Conservation (phyloP, 2,113 vertebrate genomes). For the Dipodomys merriami region DNA sequence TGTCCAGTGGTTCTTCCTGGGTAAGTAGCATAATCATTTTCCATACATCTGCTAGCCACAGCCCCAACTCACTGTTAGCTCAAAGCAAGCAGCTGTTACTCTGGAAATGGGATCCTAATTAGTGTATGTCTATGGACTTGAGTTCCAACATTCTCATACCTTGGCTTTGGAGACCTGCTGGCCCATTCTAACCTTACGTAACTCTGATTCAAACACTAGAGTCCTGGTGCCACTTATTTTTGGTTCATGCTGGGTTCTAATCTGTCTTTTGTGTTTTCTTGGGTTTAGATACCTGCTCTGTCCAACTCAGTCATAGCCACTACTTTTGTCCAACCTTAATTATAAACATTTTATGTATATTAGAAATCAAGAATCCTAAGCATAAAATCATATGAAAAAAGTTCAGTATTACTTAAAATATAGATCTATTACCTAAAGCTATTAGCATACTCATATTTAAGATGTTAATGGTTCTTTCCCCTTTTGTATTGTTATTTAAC, state of each 20-base stretch:
- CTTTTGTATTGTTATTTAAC: not conserved
- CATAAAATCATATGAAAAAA: not conserved
- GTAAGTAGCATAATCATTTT: not conserved
- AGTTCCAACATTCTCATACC: not conserved
- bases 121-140: not conserved
- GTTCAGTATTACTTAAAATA: conserved; percentile 8
- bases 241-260: not conserved
- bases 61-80: not conserved
- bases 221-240: not conserved
- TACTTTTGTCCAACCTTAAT: not conserved
- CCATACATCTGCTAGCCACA: not conserved
- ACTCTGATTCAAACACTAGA: not conserved
- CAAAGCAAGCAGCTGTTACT: not conserved
- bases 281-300: not conserved
- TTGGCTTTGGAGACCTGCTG: not conserved
- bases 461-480: not conserved
- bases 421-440: not conserved
- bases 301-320: not conserved
- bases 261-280: not conserved
- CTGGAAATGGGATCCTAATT: not conserved
- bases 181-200: not conserved
- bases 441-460: not conserved
- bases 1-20: not conserved
- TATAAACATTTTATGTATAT: not conserved
- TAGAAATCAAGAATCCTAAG: not conserved